Evolutionary conservation across 1,140 invertebrate genomes (phyloP).

Genomic region (Drosophila orena): DNA sequence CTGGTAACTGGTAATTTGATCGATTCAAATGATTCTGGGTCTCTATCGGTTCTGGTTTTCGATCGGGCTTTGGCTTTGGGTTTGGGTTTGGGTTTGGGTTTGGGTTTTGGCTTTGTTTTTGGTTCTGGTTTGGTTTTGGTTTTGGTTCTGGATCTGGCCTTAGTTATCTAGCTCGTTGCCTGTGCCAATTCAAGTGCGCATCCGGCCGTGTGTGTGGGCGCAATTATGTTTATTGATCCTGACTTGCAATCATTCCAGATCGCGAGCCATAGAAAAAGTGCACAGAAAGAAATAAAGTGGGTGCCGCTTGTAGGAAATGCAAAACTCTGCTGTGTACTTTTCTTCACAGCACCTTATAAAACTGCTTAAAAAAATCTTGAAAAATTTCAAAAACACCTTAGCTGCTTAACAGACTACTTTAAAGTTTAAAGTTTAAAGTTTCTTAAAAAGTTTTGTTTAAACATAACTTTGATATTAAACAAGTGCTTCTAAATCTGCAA

Average conservation of each 20-base stretch:
- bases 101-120: neutral
- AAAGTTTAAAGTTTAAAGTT: too few relatives aligned
- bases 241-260: slow-evolving; percentile 57
- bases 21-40: slow-evolving; percentile 40
- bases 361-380: too few relatives aligned
- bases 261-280: slow-evolving; percentile 43
- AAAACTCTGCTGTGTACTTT: neutral
- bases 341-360: too few relatives aligned
- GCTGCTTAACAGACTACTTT: too few relatives aligned
- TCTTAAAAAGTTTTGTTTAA: neutral
- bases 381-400: too few relatives aligned
- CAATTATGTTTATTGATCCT: slow-evolving; percentile 74
- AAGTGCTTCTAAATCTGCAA: too few relatives aligned
- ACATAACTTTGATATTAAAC: too few relatives aligned
- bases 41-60: slow-evolving; percentile 6
- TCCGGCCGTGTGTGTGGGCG: slow-evolving; percentile 74
- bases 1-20: slow-evolving; percentile 59
- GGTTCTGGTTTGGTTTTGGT: neutral
- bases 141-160: neutral
- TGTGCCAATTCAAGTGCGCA: slow-evolving; percentile 78
- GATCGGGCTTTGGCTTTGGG: slow-evolving; percentile 4
- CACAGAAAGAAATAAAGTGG: slow-evolving; percentile 12
- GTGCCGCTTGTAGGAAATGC: neutral
- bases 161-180: slow-evolving; percentile 25
- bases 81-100: neutral